Evolutionary conservation across 2,888 invertebrate species (phyloP), one percentile per base, ranked within the genome.

Genomic region (Rhorus exstirpatorius): DNA sequence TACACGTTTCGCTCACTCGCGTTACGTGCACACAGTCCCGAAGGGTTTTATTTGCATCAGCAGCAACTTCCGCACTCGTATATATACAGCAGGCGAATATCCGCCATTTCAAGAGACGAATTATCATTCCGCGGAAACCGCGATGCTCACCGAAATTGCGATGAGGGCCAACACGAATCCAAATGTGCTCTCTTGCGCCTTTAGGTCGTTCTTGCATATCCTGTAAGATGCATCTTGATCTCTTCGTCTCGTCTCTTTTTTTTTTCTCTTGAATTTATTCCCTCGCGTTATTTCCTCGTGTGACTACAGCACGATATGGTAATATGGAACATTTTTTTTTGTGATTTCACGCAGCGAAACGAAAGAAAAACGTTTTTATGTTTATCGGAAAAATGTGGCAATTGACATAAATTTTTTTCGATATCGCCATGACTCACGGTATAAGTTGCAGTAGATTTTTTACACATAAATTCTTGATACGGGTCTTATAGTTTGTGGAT

Each of bases 111-210:
- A 44, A n/a, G 24, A 55, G 80, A 26, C 70, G 63, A 80, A 65
- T 76, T 80, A 80, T 80, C 70, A 76, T 80, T 80, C 49, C 38
- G 70, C 63, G 58, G 31, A 65, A 60, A 67, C 26, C 67, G 53
- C 41, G 63, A 63, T 21, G 51, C 68, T 19, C 17, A 6, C 26
- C 67, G 67, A 75, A 74, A 75, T 75, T 79, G 65, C 70, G 31
- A 79, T 53, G 31, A 55, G 79, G 55, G 19, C 14, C 12, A 19
- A 21, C 46, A 19, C 78, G 70, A 58, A 77, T 83, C 55, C 41
- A 55, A 79, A 79, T 74, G 71, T 67, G 63, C 49, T 70, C 65
- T 71, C 38, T 77, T 68, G 65, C 81, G 65, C 76, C 72, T 63
- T 41, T 70, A 3, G 14, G 44, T 55, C 38, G 19, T 12, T 35